Percentiles rank a stretch among this genome's conserved stretches.
phyloP scores from a whole-genome alignment of 2,888 invertebrate species.

The Melieria omissa region DNA sequence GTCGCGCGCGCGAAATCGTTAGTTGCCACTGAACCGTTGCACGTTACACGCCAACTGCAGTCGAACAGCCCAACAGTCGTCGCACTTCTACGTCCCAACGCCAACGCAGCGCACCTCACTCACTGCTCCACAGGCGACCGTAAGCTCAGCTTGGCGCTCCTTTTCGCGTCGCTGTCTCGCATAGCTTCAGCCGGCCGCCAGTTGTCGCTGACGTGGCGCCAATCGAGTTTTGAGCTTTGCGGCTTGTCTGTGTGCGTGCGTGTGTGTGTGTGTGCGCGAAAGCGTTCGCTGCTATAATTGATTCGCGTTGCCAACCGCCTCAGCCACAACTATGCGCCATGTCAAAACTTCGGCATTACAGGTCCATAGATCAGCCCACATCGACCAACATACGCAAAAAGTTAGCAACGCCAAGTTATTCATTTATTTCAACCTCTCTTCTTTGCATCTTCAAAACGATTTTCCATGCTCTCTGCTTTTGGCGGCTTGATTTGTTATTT shows the following conservation, averaged over 20 bases:
- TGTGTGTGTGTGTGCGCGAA: conserved; percentile 9
- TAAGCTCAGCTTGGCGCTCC: no score
- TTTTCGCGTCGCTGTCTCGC: not conserved
- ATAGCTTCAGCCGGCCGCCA: no score
- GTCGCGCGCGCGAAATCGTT: no score
- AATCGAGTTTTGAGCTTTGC: conserved; percentile 9
- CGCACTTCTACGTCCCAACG: no score
- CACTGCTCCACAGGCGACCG: no score
- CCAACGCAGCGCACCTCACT: no score
- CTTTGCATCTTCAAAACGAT: not conserved
- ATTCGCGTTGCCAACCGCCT: conserved; percentile 19
- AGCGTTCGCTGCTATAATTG: conserved; percentile 11
- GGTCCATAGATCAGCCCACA: conserved; percentile 71
- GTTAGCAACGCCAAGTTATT: conserved; percentile 53
- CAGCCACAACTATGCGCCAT: conserved; percentile 72
- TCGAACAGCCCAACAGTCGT: no score
- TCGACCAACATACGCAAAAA: conserved; percentile 65
- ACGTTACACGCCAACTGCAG: no score
- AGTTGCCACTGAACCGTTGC: no score
- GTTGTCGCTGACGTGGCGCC: no score
- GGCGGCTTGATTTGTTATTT: not conserved
- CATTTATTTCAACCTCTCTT: conserved; percentile 1
- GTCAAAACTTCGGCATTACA: conserved; percentile 84
- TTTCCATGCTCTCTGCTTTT: not conserved
- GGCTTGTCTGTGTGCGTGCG: not conserved